Base-by-base conservation (phyloP, 2,113 vertebrate genomes). In the Oostethus manadensis region DNA sequence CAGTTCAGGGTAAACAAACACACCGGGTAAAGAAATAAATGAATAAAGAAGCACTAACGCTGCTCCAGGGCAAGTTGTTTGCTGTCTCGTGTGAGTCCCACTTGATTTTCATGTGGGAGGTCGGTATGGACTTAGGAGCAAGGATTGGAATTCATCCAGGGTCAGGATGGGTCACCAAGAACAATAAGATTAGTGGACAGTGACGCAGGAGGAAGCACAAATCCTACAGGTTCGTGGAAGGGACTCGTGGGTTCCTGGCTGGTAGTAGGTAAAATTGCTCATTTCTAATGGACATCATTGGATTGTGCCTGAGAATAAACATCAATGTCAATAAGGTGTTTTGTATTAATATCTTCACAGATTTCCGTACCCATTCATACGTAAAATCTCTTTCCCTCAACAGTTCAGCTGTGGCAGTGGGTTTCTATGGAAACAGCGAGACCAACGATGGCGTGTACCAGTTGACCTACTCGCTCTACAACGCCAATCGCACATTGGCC, bases 391-490 rank as follows among this genome's bases (percentile, higher is more conserved):
- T 62, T 29, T 53, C 56, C 70, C 73, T 66, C 53, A 60, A 50
- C 75, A 99, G 97, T n/a, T 91, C 90, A 13, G 94, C 94, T 0
- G 91, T 99, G 0, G 95, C 94, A 18, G 60, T 96, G 35, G 97
- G 97, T 88, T 99, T 98, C 89, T 99, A 98, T 29, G 97, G 97
- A 64, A 99, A 98, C 92, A 98, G 97, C 1, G 93, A 99, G 90
- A 92, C 93, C 87, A 96, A 94, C 0, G 96, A 98, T 0, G 96
- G 96, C 0, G 81, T 94, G 43, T 91, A 94, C 88, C 96, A 95
- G 89, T 89, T 99, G 79, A 93, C 94, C 84, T 94, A 95, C 56
- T 93, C 95, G 65, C 84, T 99, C 84, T 90, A 92, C 80, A 92
- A 91, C 0, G 94, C 93, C 71, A 98, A 98, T 92, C 94, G 92